These are phyloP conservation scores for Vireo altiloquus DNA, from an alignment of 2,113 vertebrate species.

Conservation along the genomic window DNA sequence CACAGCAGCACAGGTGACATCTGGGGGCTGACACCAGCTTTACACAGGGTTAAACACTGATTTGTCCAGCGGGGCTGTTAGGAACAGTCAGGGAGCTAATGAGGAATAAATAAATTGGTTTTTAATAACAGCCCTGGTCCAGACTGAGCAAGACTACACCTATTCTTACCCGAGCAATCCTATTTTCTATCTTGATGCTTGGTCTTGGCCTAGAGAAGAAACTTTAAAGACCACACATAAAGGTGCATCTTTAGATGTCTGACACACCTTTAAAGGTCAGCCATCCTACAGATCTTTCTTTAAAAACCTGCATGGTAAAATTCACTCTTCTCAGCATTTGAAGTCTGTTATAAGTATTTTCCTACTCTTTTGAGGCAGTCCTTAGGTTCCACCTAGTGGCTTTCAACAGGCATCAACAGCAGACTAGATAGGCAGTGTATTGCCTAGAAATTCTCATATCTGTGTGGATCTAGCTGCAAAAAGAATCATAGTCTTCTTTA, in stretches of 20 bases:
- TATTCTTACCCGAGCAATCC: neutral
- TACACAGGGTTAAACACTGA: neutral
- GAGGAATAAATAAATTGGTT: neutral
- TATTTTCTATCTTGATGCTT: neutral
- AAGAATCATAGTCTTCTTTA: neutral
- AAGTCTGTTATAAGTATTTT: neutral
- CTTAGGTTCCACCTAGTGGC: constrained; percentile 53
- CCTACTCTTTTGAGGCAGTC: neutral
- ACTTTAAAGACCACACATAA: neutral
- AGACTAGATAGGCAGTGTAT: neutral
- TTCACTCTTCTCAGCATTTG: neutral
- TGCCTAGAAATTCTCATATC: neutral
- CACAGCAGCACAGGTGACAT: neutral
- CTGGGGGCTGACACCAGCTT: neutral
- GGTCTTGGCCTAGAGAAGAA: neutral
- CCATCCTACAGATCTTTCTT: neutral
- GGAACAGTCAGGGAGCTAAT: neutral
- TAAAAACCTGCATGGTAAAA: neutral
- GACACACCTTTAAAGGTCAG: neutral
- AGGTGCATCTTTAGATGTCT: neutral
- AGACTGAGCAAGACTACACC: neutral
- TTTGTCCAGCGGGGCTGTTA: neutral
- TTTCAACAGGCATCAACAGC: neutral
- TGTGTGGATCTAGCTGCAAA: neutral
- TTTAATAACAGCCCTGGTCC: neutral